Base-by-base conservation (phyloP, 2,888 invertebrate genomes). In the Troides aeacus region DNA sequence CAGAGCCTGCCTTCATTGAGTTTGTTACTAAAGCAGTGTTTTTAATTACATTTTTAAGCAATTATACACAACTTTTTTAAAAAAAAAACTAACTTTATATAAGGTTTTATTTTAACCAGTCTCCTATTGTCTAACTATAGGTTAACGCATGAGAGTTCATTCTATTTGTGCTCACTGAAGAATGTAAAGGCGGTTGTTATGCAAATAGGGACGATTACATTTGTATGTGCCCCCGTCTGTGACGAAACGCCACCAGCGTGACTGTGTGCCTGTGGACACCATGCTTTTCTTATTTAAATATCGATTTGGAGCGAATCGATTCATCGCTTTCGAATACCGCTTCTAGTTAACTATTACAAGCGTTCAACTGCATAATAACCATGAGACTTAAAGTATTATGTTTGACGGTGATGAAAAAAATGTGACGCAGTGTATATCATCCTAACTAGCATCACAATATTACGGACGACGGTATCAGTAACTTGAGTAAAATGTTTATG, bases 141-240 rank as follows among this genome's bases (percentile, higher is more conserved):
- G 36, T 36, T 64, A 64, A 56, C 36, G 56, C 39, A 64, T 36
- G 56, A 57, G 63, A 59, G 58, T 59, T 69, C 65, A 58, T 65
- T 62, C 23, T 64, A 70, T 67, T 63, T 67, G 61, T 30, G 58
- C 53, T 53, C 53, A 58, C 66, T 50, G 71, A 72, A 76, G 76
- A 76, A 78, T 76, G 75, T 75, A 65, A 72, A 73, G 79, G 74
- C 81, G 75, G 83, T 81, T 83, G 79, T 79, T 83, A 84, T 83
- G 81, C 76, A 78, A 82, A 84, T 83, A 74, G 62, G 71, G 62
- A 72, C 66, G 72, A 74, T 70, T 72, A 69, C 74, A 71, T 72
- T 69, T 68, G 71, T 67, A 63, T 71, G 68, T 71, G 66, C 71
- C 71, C 65, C 66, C 65, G 69, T 71, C 66, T 70, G 71, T 74